These are phyloP conservation scores for Edolisoma coerulescens DNA, from an alignment of 2,113 vertebrate species.

Conservation along the genomic window DNA sequence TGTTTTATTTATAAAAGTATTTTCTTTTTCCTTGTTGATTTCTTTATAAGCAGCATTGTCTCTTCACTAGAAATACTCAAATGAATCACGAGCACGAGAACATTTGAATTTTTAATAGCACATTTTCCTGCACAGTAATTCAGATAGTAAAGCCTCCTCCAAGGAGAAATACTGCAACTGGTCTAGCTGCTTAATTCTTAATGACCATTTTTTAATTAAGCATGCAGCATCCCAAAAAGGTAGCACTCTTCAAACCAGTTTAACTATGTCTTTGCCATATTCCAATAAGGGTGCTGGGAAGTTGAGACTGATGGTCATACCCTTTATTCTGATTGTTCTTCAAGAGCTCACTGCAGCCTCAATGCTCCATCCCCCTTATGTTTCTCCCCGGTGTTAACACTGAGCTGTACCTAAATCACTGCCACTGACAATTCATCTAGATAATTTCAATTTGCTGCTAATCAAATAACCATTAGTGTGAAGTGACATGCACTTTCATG, in stretches of 20 bases:
- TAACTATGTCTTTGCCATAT: neutral
- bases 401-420: neutral
- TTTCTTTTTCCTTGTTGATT: neutral
- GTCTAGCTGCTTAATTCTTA: conserved; percentile 20
- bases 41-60: neutral
- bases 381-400: neutral
- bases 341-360: neutral
- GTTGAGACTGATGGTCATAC: neutral
- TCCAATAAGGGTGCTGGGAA: neutral
- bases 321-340: neutral
- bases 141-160: neutral
- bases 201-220: neutral
- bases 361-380: neutral
- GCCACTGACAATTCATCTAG: neutral
- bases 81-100: neutral
- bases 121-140: neutral
- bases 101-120: conserved; percentile 12
- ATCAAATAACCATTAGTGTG: conserved; percentile 21
- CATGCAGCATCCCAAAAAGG: neutral
- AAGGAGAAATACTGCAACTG: neutral
- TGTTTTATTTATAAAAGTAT: neutral
- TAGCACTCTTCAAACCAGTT: neutral
- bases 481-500: neutral
- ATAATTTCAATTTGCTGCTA: conserved; percentile 48
- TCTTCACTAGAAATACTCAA: neutral